These are phyloP conservation scores for Aurelia sp. DNA, from an alignment of 30 jellyfish, hydroid and myxozoan genomes.

Conservation along the genomic window DNA sequence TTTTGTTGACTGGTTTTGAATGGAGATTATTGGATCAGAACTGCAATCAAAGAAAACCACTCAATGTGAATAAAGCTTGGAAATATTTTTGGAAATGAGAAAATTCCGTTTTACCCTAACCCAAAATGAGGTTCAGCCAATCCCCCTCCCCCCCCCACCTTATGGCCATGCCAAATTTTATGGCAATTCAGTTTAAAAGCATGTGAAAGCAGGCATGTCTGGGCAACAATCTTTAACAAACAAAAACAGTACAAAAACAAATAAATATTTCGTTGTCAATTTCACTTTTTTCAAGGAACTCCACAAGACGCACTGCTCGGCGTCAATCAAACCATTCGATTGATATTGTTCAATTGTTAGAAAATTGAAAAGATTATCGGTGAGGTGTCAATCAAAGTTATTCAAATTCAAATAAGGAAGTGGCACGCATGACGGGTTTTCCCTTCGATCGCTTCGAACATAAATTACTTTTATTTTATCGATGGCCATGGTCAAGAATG, in stretches of 20 bases:
- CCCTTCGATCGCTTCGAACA: conserved; percentile 18
- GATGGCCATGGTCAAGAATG: too few relatives aligned
- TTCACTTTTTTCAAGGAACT: background rate
- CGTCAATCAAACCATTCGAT: background rate
- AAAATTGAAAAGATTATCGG: background rate
- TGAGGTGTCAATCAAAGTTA: conserved; percentile 22
- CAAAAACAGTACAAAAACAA: background rate
- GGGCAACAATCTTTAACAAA: conserved; percentile 6
- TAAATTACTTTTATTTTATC: background rate
- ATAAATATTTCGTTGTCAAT: background rate
- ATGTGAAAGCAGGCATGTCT: background rate
- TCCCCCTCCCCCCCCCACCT: too few relatives aligned
- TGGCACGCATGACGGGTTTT: conserved; percentile 62
- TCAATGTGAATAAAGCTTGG: too few relatives aligned
- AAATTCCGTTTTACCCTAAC: too few relatives aligned
- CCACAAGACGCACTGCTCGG: background rate
- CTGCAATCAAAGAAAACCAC: too few relatives aligned
- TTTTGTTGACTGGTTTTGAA: too few relatives aligned
- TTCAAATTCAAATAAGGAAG: conserved; percentile 22
- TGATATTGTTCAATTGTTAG: conserved; percentile 31
- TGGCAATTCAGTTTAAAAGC: too few relatives aligned
- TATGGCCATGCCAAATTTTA: too few relatives aligned
- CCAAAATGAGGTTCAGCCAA: too few relatives aligned
- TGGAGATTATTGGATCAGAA: too few relatives aligned
- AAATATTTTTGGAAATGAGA: too few relatives aligned